phyloP scores from a whole-genome alignment of 92 coral and sea anemone genomes.

The Siderastrea radians region DNA sequence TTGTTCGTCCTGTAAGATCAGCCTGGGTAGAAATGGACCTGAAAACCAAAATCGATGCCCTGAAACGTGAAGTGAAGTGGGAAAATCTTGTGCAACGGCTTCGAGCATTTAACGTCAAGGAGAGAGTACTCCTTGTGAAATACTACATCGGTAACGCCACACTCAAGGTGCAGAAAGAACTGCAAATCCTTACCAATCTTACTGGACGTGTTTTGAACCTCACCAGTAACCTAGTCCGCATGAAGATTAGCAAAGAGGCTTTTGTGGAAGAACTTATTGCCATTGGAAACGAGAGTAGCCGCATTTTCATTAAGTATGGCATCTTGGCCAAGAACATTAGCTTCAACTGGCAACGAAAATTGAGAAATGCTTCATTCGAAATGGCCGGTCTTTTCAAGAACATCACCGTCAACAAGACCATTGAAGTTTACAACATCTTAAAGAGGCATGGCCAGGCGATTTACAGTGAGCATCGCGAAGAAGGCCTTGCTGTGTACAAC shows the following conservation, averaged over 20 bases:
- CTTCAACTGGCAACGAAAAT: slow-evolving; percentile 38
- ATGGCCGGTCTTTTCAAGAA: slow-evolving; percentile 54
- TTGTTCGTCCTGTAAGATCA: slow-evolving; percentile 51
- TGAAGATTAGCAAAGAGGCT: slow-evolving; percentile 73
- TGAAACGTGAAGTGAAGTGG: slow-evolving; percentile 76
- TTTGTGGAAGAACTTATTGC: slow-evolving; percentile 76
- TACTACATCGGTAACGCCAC: slow-evolving; percentile 48
- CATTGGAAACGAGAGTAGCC: slow-evolving; percentile 60
- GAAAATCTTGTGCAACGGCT: slow-evolving; percentile 64
- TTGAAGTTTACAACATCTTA: slow-evolving; percentile 50
- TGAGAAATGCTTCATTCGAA: slow-evolving; percentile 40
- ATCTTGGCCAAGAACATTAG: slow-evolving; percentile 68
- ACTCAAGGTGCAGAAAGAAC: slow-evolving; percentile 49
- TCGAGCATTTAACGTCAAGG: slow-evolving; percentile 68
- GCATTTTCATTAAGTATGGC: slow-evolving; percentile 66
- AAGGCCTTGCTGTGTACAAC: slow-evolving; percentile 62
- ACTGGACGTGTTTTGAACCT: slow-evolving; percentile 69
- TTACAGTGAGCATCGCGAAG: slow-evolving; percentile 77
- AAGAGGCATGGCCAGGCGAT: slow-evolving; percentile 60
- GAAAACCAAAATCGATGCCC: slow-evolving; percentile 61
- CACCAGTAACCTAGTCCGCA: slow-evolving; percentile 68
- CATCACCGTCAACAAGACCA: slow-evolving; percentile 60
- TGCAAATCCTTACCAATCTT: slow-evolving; percentile 54
- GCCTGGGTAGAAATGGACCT: slow-evolving; percentile 81
- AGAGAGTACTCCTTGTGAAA: slow-evolving; percentile 62